Percentiles rank a stretch among this genome's conserved stretches.
Conservation (phyloP, 2,888 invertebrate genomes). For the Melieria picta region DNA sequence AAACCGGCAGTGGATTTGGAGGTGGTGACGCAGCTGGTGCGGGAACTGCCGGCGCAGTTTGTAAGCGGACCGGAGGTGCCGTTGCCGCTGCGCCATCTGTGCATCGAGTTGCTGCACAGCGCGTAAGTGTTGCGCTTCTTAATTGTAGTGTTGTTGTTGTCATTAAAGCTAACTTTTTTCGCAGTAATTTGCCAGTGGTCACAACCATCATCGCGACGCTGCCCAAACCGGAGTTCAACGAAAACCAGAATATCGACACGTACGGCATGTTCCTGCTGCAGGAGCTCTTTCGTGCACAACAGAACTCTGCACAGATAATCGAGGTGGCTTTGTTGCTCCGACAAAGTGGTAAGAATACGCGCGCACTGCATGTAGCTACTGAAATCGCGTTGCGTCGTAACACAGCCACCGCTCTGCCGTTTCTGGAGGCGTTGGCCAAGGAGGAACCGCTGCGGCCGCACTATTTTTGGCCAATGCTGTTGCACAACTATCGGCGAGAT, state of each 20-base stretch:
- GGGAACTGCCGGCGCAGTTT: constrained; percentile 54
- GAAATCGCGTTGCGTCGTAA: constrained; percentile 68
- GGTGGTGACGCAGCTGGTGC: constrained; percentile 51
- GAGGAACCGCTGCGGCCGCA: constrained; percentile 68
- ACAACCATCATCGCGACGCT: constrained; percentile 62
- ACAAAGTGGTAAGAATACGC: constrained; percentile 52
- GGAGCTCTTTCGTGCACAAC: constrained; percentile 70
- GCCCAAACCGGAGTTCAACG: constrained; percentile 56
- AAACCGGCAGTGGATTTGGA: constrained; percentile 29
- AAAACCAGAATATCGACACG: constrained; percentile 68
- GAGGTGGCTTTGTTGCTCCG: constrained; percentile 55
- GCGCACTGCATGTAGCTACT: constrained; percentile 67
- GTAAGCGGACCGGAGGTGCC: constrained; percentile 53
- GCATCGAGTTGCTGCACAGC: constrained; percentile 67
- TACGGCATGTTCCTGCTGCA: constrained; percentile 70
- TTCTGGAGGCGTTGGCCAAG: constrained; percentile 49
- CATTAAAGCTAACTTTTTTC: constrained; percentile 19
- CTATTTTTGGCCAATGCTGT: constrained; percentile 75
- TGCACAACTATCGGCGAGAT: constrained; percentile 66
- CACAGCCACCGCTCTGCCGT: constrained; percentile 47
- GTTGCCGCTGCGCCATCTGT: constrained; percentile 58
- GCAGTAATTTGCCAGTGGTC: constrained; percentile 44
- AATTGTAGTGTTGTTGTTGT: background rate
- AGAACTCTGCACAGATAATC: constrained; percentile 56
- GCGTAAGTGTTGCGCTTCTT: constrained; percentile 33